Evolutionary conservation across 2,113 vertebrate genomes (phyloP).

Genomic region (Tenrec ecaudatus): DNA sequence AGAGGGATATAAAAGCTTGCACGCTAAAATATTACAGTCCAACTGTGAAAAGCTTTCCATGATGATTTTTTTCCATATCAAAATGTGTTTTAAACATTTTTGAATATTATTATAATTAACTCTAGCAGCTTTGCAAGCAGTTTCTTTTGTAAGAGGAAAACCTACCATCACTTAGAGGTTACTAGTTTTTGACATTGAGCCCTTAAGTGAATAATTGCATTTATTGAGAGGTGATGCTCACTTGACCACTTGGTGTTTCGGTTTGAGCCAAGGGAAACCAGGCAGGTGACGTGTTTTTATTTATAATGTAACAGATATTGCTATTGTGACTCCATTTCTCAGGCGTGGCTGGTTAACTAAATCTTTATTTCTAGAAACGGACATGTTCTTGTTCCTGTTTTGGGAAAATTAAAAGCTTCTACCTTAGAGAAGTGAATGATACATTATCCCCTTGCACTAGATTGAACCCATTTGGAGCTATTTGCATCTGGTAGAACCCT

Average conservation of each 20-base stretch:
- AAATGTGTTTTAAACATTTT: slow-evolving; percentile 81
- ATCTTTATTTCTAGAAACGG: slow-evolving; percentile 80
- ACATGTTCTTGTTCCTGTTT: slow-evolving; percentile 84
- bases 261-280: slow-evolving; percentile 55
- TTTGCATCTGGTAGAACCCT: slow-evolving; percentile 97
- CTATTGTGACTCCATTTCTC: slow-evolving; percentile 67
- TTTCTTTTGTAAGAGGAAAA: slow-evolving; percentile 73
- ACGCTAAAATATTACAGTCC: slow-evolving; percentile 78
- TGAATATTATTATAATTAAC: slow-evolving; percentile 81
- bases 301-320: slow-evolving; percentile 79
- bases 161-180: slow-evolving; percentile 67
- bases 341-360: slow-evolving; percentile 78
- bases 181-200: slow-evolving; percentile 70
- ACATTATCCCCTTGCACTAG: slow-evolving; percentile 95
- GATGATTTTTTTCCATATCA: slow-evolving; percentile 71
- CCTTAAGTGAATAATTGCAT: slow-evolving; percentile 80
- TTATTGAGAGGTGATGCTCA: slow-evolving; percentile 77
- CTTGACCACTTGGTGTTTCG: slow-evolving; percentile 72
- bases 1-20: slow-evolving; percentile 54
- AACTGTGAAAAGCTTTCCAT: slow-evolving; percentile 79
- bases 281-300: slow-evolving; percentile 83
- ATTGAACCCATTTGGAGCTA: slow-evolving; percentile 99
- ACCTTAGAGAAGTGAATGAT: slow-evolving; percentile 90
- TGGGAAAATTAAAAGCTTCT: slow-evolving; percentile 90
- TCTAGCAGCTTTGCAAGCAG: slow-evolving; percentile 70